phyloP scores from a whole-genome alignment of 2,888 invertebrate species.

The Drosophila nr. perissopoda region DNA sequence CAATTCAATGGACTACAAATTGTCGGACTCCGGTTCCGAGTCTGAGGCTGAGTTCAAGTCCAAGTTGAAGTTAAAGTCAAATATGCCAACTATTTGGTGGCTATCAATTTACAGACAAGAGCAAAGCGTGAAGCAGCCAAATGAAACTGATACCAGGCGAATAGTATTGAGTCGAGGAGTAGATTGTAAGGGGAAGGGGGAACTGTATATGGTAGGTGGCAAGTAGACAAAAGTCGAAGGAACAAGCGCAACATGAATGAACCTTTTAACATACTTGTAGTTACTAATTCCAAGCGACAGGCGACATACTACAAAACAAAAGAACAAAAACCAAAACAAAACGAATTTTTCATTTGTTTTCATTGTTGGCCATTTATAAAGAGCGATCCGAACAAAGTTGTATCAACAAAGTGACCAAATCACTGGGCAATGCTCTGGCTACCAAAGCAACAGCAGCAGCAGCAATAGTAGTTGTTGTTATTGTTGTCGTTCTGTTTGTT shows the following conservation, averaged over 20 bases:
- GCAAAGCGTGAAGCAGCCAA: slow-evolving; percentile 79
- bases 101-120: slow-evolving; percentile 75
- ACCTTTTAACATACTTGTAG: slow-evolving; percentile 82
- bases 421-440: slow-evolving; percentile 58
- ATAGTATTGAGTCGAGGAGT: slow-evolving; percentile 18
- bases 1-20: slow-evolving; percentile 48
- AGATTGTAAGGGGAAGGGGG: background rate
- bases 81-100: slow-evolving; percentile 71
- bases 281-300: slow-evolving; percentile 81
- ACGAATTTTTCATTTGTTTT: slow-evolving; percentile 76
- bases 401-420: slow-evolving; percentile 75
- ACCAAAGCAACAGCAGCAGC: slow-evolving; percentile 65
- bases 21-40: slow-evolving; percentile 17
- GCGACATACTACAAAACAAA: slow-evolving; percentile 62
- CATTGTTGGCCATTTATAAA: slow-evolving; percentile 60
- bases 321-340: slow-evolving; percentile 50
- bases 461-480: slow-evolving; percentile 46
- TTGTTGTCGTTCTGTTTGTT: slow-evolving; percentile 33
- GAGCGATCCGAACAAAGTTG: slow-evolving; percentile 71
- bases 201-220: slow-evolving; percentile 48
- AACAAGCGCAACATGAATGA: slow-evolving; percentile 80
- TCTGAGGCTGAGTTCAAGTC: slow-evolving; percentile 16
- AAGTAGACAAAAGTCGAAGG: slow-evolving; percentile 73
- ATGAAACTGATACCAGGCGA: slow-evolving; percentile 77
- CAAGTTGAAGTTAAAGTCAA: slow-evolving; percentile 40